Conservation (phyloP, 2,888 invertebrate genomes). For the Phyllotreta cruciferae region DNA sequence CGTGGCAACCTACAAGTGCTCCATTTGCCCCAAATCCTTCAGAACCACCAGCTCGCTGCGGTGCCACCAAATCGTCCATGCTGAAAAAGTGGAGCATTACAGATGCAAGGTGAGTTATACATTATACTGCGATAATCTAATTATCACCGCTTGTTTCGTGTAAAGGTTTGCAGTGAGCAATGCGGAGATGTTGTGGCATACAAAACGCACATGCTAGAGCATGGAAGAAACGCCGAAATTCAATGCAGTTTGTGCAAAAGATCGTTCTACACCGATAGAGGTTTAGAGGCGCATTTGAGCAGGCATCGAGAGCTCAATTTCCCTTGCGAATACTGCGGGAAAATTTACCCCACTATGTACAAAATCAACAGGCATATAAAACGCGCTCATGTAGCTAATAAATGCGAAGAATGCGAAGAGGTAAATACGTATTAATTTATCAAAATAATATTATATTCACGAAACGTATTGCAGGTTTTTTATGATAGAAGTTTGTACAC, state of each 20-base stretch:
- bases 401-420: conserved; percentile 49
- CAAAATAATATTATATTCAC: too few relatives aligned
- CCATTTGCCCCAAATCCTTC: conserved; percentile 50
- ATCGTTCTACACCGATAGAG: conserved; percentile 47
- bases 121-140: conserved; percentile 10
- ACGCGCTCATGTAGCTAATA: conserved; percentile 49
- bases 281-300: conserved; percentile 47
- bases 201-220: conserved; percentile 45
- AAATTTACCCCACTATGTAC: conserved; percentile 49
- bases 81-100: conserved; percentile 46
- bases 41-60: conserved; percentile 47
- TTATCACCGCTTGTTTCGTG: conserved; percentile 19
- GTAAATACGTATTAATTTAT: conserved; percentile 31
- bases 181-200: conserved; percentile 41
- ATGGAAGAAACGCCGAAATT: conserved; percentile 45
- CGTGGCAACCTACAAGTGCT: conserved; percentile 47
- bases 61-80: conserved; percentile 47
- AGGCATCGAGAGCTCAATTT: conserved; percentile 49
- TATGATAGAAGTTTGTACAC: conserved; percentile 49
- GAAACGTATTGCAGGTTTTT: conserved; percentile 41
- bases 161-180: conserved; percentile 46
- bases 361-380: conserved; percentile 50
- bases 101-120: conserved; percentile 46
- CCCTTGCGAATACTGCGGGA: conserved; percentile 52
- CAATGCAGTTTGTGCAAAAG: conserved; percentile 49